Conservation (phyloP, 2,797 vertebrate species). For the Cetoscarus ocellatus region DNA sequence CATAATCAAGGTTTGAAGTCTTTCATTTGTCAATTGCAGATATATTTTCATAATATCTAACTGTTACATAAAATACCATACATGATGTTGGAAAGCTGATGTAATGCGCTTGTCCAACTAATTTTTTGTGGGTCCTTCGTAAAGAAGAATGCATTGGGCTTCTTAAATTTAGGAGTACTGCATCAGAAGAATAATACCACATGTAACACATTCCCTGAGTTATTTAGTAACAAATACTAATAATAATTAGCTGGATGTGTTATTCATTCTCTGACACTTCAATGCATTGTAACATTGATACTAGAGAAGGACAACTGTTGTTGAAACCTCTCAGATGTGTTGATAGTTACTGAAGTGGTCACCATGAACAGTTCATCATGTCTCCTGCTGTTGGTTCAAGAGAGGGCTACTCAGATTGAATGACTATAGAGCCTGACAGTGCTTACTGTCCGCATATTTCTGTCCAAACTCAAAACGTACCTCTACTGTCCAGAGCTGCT, state of each 20-base stretch:
- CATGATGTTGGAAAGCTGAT: no score
- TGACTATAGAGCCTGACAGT: slow-evolving; percentile 17
- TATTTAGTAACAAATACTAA: not conserved
- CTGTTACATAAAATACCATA: no score
- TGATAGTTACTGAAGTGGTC: slow-evolving; percentile 43
- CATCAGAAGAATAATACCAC: not conserved
- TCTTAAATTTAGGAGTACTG: not conserved
- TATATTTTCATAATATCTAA: slow-evolving; percentile 4
- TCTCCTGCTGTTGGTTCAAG: slow-evolving; percentile 25
- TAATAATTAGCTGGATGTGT: not conserved
- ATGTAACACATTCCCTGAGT: not conserved
- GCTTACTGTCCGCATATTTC: slow-evolving; percentile 11
- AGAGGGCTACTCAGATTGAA: slow-evolving; percentile 18
- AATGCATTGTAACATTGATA: not conserved
- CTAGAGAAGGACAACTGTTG: slow-evolving; percentile 25
- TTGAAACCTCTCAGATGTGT: slow-evolving; percentile 27
- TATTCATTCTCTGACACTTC: not conserved
- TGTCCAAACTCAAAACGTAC: not conserved
- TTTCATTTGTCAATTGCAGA: not conserved
- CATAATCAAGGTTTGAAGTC: not conserved
- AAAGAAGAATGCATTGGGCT: no score
- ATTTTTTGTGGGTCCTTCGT: no score
- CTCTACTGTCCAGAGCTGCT: slow-evolving; percentile 2
- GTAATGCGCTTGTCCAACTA: no score
- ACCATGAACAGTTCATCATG: slow-evolving; percentile 27